Evolutionary conservation across 2,113 vertebrate genomes (phyloP).

Genomic region (Rhabdomys dilectus): DNA sequence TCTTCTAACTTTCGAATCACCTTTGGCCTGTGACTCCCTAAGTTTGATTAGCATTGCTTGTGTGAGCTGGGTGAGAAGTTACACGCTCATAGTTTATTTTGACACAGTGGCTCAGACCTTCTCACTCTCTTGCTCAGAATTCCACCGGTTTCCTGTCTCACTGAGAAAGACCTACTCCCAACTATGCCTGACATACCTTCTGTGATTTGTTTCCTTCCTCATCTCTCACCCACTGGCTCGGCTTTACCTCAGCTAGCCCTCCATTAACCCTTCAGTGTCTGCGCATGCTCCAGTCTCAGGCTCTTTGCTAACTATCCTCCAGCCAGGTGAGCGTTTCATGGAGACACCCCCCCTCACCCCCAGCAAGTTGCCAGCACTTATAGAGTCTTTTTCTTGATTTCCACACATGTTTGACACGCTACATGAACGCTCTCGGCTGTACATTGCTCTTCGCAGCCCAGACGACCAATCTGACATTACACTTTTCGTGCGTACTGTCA

Average conservation of each 20-base stretch:
- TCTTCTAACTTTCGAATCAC: neutral
- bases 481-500: neutral
- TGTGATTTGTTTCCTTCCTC: neutral
- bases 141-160: neutral
- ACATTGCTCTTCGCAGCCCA: neutral
- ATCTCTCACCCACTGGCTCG: neutral
- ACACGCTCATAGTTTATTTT: no score
- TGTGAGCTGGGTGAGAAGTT: neutral
- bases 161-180: neutral
- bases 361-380: neutral
- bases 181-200: fast-evolving
- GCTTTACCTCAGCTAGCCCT: neutral
- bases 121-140: neutral
- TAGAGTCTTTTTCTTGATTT: neutral
- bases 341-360: no score
- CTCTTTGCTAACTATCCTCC: neutral
- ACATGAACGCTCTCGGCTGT: neutral
- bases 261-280: neutral
- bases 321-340: neutral
- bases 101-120: neutral
- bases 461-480: neutral
- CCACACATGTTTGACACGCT: neutral
- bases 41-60: neutral
- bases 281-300: neutral
- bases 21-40: neutral